phyloP scores from a whole-genome alignment of 2,888 invertebrate genomes.

The Thumatha senex region DNA sequence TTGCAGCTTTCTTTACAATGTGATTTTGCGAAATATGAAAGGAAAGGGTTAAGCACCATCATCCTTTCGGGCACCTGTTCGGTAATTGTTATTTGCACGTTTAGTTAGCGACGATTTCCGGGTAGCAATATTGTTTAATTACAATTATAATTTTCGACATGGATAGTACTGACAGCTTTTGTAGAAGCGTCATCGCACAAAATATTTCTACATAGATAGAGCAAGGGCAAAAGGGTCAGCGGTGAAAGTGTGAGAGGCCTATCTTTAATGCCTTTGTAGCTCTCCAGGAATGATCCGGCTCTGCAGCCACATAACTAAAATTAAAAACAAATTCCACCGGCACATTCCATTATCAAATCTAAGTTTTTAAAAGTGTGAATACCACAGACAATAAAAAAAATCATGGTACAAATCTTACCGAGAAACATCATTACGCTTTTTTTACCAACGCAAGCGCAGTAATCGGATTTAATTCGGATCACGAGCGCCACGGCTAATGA shows the following conservation, averaged over 20 bases:
- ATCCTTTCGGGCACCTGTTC: background rate
- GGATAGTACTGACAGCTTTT: no score
- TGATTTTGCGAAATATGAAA: background rate
- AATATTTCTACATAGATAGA: background rate
- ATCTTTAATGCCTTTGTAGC: no score
- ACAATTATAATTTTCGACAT: no score
- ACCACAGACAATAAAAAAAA: background rate
- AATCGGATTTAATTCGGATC: conserved; percentile 50
- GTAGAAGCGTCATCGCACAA: no score
- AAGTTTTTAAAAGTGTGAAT: conserved; percentile 1
- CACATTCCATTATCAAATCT: background rate
- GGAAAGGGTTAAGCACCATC: conserved; percentile 1
- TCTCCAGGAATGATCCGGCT: no score
- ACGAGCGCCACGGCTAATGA: conserved; percentile 51
- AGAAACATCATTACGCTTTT: conserved; percentile 19
- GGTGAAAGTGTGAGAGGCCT: background rate
- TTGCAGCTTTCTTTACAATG: background rate
- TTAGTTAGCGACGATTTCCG: background rate
- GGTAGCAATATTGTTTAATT: background rate
- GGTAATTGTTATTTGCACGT: background rate
- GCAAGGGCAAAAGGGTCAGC: background rate
- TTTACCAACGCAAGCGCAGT: conserved; percentile 20
- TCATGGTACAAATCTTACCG: background rate
- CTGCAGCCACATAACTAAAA: no score
- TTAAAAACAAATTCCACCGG: no score